Conservation (phyloP, 2,888 invertebrate genomes). For the Trissolcus brochymenae region DNA sequence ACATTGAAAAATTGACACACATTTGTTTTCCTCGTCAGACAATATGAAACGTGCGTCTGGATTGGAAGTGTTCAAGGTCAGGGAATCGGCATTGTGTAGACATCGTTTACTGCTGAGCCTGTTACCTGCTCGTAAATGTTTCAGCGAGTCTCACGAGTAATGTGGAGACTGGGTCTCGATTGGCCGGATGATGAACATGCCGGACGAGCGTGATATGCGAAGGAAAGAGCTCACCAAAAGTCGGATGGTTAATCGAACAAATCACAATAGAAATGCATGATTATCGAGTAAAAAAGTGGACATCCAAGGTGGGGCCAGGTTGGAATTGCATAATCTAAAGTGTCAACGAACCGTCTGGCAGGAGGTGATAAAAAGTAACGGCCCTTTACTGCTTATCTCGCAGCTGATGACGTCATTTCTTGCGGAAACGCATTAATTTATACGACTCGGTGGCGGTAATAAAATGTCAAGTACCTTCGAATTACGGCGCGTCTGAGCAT, state of each 20-base stretch:
- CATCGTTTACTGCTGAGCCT: constrained; percentile 53
- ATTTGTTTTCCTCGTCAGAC: constrained; percentile 37
- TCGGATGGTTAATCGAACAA: constrained; percentile 21
- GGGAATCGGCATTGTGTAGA: constrained; percentile 62
- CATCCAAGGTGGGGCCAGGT: constrained; percentile 1
- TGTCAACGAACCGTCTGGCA: constrained; percentile 47
- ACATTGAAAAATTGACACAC: constrained; percentile 27
- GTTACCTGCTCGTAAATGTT: constrained; percentile 56
- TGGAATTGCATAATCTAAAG: constrained; percentile 30
- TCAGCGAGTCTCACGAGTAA: constrained; percentile 20
- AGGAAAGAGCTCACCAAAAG: constrained; percentile 12
- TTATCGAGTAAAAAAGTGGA: constrained; percentile 4
- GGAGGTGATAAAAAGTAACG: constrained; percentile 60
- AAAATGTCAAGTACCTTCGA: constrained; percentile 54
- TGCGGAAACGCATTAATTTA: constrained; percentile 73
- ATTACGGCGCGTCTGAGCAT: constrained; percentile 48
- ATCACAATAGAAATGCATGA: constrained; percentile 5
- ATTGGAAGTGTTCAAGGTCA: constrained; percentile 63
- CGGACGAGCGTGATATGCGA: constrained; percentile 27
- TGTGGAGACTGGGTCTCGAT: constrained; percentile 41
- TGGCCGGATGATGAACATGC: constrained; percentile 37
- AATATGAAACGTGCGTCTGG: constrained; percentile 57
- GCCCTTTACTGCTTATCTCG: constrained; percentile 53
- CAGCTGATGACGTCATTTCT: constrained; percentile 68
- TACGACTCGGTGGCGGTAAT: constrained; percentile 55